Base-by-base conservation (phyloP, 2,888 invertebrate genomes). In the Entomobrya multifasciata region DNA sequence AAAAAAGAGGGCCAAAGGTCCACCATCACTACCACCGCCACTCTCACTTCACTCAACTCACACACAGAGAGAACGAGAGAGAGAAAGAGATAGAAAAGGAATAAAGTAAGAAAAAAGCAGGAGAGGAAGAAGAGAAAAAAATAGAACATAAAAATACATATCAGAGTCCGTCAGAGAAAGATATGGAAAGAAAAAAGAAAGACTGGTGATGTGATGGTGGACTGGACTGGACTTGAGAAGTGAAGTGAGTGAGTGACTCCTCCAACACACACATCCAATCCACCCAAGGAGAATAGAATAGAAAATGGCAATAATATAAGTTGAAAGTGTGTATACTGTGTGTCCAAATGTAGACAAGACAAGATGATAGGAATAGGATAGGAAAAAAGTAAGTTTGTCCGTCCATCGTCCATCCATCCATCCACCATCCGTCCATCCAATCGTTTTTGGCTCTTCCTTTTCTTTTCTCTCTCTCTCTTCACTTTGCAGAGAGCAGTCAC, bases 361-460 rank as follows among this genome's bases (percentile, higher is more conserved):
- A 36, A 72, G 72, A 52, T 47, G 67, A 67, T 36, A 67, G 67
- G 44, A 67, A 65, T 36, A 76, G 57, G 36, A 52, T 74, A 30
- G 22, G 25, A 55, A 70, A 70, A 81, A 78, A 78, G 27, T 62
- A 78, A 47, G 78, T 47, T 62, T 62, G 78, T 78, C 49, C 55
- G 86, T 74, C 86, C 80, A 74, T 79, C 80, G 79, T 80, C 80
- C 79, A 86, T 86, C 86, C 86, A 86, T 80, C 86, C 86, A 86
- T 80, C 86, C 79, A 76, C 76, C 72, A 85, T 85, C 84, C 78
- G 85, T 70, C 85, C 85, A 85, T 85, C 85, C 22, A 84, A 77
- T 85, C 70, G 85, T 76, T 78, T 62, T 76, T 83, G 74, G 76
- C 76, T 77, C 74, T 55, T 77, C 78, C 47, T 25, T 77, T 57